Evolutionary conservation across 2,797 vertebrate genomes (phyloP).

Genomic region (Sebastes trivittatus): DNA sequence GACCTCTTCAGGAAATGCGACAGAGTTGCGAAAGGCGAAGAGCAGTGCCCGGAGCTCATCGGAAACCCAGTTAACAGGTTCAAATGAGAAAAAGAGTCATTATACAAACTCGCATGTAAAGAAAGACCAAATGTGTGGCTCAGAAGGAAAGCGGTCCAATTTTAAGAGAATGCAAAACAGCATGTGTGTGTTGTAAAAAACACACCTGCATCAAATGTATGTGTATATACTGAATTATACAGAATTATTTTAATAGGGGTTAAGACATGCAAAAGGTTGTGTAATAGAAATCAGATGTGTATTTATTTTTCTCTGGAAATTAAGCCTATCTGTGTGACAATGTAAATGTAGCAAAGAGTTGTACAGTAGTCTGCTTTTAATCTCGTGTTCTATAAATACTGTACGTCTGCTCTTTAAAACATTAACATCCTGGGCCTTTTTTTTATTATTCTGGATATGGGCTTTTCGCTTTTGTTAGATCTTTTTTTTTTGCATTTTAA

Average conservation of each 20-base stretch:
- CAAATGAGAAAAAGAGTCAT: slow-evolving; percentile 74
- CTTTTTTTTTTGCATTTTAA: slow-evolving; percentile 33
- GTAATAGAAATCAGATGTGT: slow-evolving; percentile 79
- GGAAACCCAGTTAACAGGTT: slow-evolving; percentile 88
- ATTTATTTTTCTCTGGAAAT: slow-evolving; percentile 83
- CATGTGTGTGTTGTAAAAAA: slow-evolving; percentile 78
- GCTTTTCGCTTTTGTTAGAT: slow-evolving; percentile 37
- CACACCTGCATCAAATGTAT: slow-evolving; percentile 87
- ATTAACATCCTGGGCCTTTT: slow-evolving; percentile 53
- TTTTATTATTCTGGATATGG: slow-evolving; percentile 22
- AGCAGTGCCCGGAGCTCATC: slow-evolving; percentile 92
- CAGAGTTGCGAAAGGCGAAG: slow-evolving; percentile 88
- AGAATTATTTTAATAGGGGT: slow-evolving; percentile 94
- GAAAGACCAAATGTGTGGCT: slow-evolving; percentile 83
- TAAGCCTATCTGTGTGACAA: slow-evolving; percentile 65
- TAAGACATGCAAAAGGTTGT: slow-evolving; percentile 63
- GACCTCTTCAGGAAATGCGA: slow-evolving; percentile 92
- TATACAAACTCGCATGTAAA: slow-evolving; percentile 59
- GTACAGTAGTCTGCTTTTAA: slow-evolving; percentile 75
- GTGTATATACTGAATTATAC: slow-evolving; percentile 92
- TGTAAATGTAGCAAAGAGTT: slow-evolving; percentile 77
- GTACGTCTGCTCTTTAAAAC: slow-evolving; percentile 54
- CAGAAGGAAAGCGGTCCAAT: slow-evolving; percentile 65
- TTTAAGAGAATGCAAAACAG: slow-evolving; percentile 65
- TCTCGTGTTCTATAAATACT: slow-evolving; percentile 75